Base-by-base conservation (phyloP, 2,113 vertebrate genomes). In the Ceyx melanurus region DNA sequence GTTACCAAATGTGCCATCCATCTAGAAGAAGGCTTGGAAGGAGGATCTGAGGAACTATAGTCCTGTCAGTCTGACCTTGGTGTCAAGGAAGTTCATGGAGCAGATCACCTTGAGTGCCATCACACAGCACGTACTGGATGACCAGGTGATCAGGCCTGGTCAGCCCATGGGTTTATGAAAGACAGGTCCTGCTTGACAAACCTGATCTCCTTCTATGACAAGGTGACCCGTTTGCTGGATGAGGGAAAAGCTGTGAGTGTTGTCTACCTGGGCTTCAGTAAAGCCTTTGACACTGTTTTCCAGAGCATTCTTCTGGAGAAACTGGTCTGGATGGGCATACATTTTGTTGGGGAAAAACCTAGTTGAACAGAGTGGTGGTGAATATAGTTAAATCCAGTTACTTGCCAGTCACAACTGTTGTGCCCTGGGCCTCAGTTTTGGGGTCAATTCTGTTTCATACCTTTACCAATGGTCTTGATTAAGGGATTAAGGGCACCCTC, bases 201-300 rank as follows among this genome's bases (percentile, higher is more conserved):
- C 50, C 20, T 57, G 4, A 17, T 87, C 13, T 78, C 33, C 31
- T 33, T 62, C 29, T 42, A 4, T 29, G 29, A 42, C 20, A 5
- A 25, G 7, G 15, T 50, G 10, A 35, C 15, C 6, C 2, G 0
- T 29, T 22, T 15, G 29, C 10, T 57, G 21, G 33, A 25, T 42
- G 20, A 57, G 10, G 25, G 25, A 15, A 31, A 51, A 8, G 50
- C 45, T 35, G n/a, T 48, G 20, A 10, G 13, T 46, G 4, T 42
- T 42, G 5, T 28, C 5, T 37, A 37, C 37, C 37, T 37, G 37
- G 37, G 37, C 37, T 37, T 37, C 37, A 37, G 37, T 37, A 37
- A 37, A 37, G 5, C 4, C 42, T 45, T 74, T 0, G 0, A 68
- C 42, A 33, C 31, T 5, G 0, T 48, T 43, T 56, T 9, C 18